Evolutionary conservation across 2,888 invertebrate species (phyloP).

Genomic region (Ormyrus nitidulus): DNA sequence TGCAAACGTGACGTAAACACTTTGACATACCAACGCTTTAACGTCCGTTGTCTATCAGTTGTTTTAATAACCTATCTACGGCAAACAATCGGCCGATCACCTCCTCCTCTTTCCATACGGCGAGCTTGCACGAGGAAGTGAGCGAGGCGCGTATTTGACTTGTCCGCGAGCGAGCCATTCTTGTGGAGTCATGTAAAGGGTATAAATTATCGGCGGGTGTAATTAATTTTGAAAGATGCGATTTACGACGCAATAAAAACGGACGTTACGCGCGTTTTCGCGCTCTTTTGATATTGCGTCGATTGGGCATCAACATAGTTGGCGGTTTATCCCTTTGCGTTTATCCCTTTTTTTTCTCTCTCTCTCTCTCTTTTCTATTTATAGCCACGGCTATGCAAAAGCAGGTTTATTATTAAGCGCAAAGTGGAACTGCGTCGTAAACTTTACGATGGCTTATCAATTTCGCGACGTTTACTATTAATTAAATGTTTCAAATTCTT

Average conservation of each 20-base stretch:
- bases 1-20: slow-evolving; percentile 24
- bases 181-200: slow-evolving; percentile 27
- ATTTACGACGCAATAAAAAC: slow-evolving; percentile 42
- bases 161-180: not conserved
- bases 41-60: slow-evolving; percentile 25
- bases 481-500: too few relatives aligned
- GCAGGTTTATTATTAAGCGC: not conserved
- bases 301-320: too few relatives aligned
- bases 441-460: not conserved
- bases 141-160: slow-evolving; percentile 4
- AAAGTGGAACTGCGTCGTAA: slow-evolving; percentile 12
- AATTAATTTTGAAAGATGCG: slow-evolving; percentile 43
- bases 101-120: not conserved
- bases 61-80: slow-evolving; percentile 47
- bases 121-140: slow-evolving; percentile 19
- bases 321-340: too few relatives aligned
- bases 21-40: slow-evolving; percentile 11
- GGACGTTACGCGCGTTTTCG: slow-evolving; percentile 21
- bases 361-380: too few relatives aligned
- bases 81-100: slow-evolving; percentile 40
- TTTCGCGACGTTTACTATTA: too few relatives aligned
- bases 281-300: slow-evolving; percentile 8
- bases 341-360: too few relatives aligned
- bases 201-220: slow-evolving; percentile 39
- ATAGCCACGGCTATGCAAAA: too few relatives aligned